phyloP scores from a whole-genome alignment of 2,113 vertebrate species.

The Myotis brandtii region DNA sequence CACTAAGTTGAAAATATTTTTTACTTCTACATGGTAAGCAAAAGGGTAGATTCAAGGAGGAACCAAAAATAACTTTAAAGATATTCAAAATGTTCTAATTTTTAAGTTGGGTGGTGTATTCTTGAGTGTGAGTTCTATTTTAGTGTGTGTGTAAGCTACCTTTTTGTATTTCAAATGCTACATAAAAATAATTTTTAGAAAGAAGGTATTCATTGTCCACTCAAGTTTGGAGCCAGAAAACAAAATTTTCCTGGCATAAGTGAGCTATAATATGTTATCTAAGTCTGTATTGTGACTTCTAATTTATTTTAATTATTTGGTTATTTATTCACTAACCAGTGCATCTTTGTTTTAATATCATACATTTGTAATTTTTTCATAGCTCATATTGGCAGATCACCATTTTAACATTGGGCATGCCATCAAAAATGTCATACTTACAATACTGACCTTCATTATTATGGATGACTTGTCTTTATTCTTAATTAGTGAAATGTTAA shows the following conservation, averaged over 20 bases:
- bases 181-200: conserved; percentile 21
- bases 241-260: not conserved
- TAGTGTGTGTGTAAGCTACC: not conserved
- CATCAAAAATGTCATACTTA: not conserved
- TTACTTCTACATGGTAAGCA: not conserved
- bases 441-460: not conserved
- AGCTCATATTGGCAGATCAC: not conserved
- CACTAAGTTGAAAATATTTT: not conserved
- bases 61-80: not conserved
- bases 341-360: not conserved
- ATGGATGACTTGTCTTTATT: not conserved
- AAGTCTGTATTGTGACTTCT: not conserved
- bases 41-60: not conserved
- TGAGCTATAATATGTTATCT: not conserved
- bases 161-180: not conserved
- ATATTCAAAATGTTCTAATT: not conserved
- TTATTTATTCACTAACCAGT: not conserved
- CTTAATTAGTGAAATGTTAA: conserved; percentile 14
- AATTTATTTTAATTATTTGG: not conserved
- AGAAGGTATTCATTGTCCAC: not conserved
- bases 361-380: not conserved
- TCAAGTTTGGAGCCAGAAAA: not conserved
- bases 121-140: not conserved
- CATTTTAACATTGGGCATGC: not conserved
- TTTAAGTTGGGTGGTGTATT: not conserved